Percentiles rank a stretch among this genome's conserved stretches.
phyloP scores from a whole-genome alignment of 2,113 vertebrate genomes.

The Donacobius atricapilla region DNA sequence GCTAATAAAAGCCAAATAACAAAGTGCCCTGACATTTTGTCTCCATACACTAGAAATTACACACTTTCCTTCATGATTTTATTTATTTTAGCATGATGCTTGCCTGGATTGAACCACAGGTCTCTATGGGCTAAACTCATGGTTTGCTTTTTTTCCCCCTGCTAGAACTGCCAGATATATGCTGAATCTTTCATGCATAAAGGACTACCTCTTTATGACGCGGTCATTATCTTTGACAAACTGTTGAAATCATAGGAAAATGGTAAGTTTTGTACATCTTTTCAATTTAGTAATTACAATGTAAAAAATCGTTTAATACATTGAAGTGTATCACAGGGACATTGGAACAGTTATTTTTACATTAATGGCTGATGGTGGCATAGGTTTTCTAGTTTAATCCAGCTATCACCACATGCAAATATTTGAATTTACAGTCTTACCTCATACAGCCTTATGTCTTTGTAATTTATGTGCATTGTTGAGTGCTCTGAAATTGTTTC shows the following conservation, averaged over 20 bases:
- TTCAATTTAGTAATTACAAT: background rate
- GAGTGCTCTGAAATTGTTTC: background rate
- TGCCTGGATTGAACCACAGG: background rate
- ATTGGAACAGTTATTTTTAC: background rate
- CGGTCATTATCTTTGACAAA: background rate
- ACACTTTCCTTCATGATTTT: background rate
- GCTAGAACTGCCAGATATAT: background rate
- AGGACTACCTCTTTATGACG: background rate
- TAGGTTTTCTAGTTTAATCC: background rate
- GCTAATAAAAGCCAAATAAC: background rate
- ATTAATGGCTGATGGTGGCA: background rate
- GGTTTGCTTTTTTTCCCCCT: accelerated
- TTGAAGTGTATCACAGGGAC: background rate
- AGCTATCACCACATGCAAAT: background rate
- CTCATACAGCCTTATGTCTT: background rate
- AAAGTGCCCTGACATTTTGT: background rate
- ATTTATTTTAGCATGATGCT: background rate
- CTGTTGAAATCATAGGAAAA: conserved; percentile 18
- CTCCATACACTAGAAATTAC: background rate
- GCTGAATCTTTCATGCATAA: background rate
- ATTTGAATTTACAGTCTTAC: background rate
- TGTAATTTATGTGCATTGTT: background rate
- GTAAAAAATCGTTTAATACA: background rate
- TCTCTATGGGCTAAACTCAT: background rate
- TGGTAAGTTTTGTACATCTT: background rate